These are phyloP conservation scores for Lymantria monacha DNA, from an alignment of 2,888 invertebrate genomes.

Conservation along the genomic window DNA sequence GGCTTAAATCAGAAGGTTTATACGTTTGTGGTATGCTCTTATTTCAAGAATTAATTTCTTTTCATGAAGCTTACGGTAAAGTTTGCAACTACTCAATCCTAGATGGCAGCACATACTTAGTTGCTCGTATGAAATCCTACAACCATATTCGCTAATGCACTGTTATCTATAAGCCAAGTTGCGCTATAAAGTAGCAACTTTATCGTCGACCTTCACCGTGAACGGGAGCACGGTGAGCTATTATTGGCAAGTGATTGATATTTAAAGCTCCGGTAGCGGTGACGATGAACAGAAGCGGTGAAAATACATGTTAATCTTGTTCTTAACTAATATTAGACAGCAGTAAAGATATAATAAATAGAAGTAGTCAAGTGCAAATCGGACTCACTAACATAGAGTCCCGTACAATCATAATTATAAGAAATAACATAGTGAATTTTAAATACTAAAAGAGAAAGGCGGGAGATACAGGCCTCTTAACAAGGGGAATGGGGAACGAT, in stretches of 20 bases:
- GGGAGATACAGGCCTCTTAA: too few species aligned
- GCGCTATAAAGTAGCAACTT: constrained; percentile 4
- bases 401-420: too few species aligned
- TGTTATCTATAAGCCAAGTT: neutral
- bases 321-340: constrained; percentile 1
- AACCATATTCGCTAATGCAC: neutral
- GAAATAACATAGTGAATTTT: too few species aligned
- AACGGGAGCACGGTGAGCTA: constrained; percentile 1
- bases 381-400: too few species aligned
- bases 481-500: too few species aligned
- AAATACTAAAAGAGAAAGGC: too few species aligned
- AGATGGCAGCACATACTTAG: neutral
- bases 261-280: neutral
- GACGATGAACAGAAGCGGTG: constrained; percentile 18
- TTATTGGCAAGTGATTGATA: constrained; percentile 5
- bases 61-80: too few species aligned
- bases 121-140: neutral
- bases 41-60: too few species aligned
- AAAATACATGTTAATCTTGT: constrained; percentile 7
- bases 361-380: too few species aligned
- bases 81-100: neutral
- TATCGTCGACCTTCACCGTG: constrained; percentile 24
- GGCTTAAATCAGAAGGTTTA: too few species aligned
- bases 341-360: neutral
- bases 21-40: too few species aligned